Percentiles rank a stretch among this genome's conserved stretches.
These are phyloP conservation scores for Microchrysa polita DNA, from an alignment of 2,888 invertebrate genomes.

Conservation along the genomic window DNA sequence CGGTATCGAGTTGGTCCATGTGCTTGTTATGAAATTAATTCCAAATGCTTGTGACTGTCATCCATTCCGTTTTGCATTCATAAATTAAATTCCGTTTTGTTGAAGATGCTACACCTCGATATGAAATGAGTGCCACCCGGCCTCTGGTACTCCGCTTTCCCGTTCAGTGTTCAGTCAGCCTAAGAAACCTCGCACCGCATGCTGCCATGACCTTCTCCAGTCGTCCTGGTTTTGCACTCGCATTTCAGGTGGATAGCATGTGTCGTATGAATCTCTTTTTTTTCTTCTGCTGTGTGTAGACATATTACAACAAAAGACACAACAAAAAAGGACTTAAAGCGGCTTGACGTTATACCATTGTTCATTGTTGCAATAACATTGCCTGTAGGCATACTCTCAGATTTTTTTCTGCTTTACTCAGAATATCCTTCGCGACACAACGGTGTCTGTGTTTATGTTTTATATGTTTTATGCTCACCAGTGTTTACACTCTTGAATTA, in stretches of 20 bases:
- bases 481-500: slow-evolving; percentile 30
- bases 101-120: slow-evolving; percentile 19
- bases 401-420: slow-evolving; percentile 29
- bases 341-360: slow-evolving; percentile 20
- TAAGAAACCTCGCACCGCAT: too few relatives aligned
- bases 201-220: too few relatives aligned
- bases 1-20: neutral
- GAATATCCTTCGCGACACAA: neutral
- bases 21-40: slow-evolving; percentile 28
- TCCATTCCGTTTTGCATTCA: slow-evolving; percentile 2
- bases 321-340: neutral
- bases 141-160: neutral
- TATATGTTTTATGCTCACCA: neutral
- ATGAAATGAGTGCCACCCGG: too few relatives aligned
- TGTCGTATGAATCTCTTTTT: slow-evolving; percentile 23
- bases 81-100: slow-evolving; percentile 43
- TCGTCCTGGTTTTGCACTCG: neutral
- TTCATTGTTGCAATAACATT: slow-evolving; percentile 22
- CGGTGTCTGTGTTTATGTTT: neutral
- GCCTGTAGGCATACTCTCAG: slow-evolving; percentile 20
- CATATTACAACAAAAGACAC: neutral
- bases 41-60: slow-evolving; percentile 26
- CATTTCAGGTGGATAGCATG: slow-evolving; percentile 24
- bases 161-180: neutral
- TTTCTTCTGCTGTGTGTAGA: too few relatives aligned